These are phyloP conservation scores for Zygothrica quintamaculata DNA, from an alignment of 2,888 invertebrate genomes.

Conservation along the genomic window DNA sequence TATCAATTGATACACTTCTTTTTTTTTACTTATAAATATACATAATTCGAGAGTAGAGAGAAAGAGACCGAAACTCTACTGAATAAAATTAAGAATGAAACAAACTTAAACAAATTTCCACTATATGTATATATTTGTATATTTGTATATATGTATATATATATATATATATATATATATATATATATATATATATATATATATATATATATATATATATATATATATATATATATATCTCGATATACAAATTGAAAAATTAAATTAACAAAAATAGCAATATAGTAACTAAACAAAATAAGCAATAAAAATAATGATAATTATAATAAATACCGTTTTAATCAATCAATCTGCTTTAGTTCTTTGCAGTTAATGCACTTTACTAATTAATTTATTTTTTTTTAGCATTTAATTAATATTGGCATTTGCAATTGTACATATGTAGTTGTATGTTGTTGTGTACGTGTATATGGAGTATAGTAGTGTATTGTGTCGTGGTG, in stretches of 20 bases:
- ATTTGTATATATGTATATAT: too few relatives aligned
- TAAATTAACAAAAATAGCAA: conserved; percentile 32
- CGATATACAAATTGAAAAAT: conserved; percentile 17
- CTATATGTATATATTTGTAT: too few relatives aligned
- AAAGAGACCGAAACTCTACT: conserved; percentile 46
- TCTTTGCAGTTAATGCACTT: conserved; percentile 24
- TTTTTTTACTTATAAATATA: conserved; percentile 40
- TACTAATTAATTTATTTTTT: conserved; percentile 67
- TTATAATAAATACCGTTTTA: background rate
- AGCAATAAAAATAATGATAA: conserved; percentile 1
- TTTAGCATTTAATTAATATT: conserved; percentile 51
- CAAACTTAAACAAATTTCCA: conserved; percentile 50
- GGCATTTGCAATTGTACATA: conserved; percentile 31
- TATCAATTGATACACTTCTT: conserved; percentile 46
- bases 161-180: too few relatives aligned
- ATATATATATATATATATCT: too few relatives aligned
- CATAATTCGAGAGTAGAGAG: conserved; percentile 36
- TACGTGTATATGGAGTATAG: conserved; percentile 3
- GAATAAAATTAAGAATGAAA: conserved; percentile 62
- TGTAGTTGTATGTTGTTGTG: conserved; percentile 3
- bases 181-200: too few relatives aligned
- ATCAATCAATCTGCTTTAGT: conserved; percentile 14
- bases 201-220: too few relatives aligned
- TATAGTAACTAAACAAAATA: conserved; percentile 8
- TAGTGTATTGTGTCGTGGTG: conserved; percentile 8